Evolutionary conservation across 2,113 vertebrate genomes (phyloP), one percentile per base, ranked within the genome.

Genomic region (Salvelinus fontinalis): DNA sequence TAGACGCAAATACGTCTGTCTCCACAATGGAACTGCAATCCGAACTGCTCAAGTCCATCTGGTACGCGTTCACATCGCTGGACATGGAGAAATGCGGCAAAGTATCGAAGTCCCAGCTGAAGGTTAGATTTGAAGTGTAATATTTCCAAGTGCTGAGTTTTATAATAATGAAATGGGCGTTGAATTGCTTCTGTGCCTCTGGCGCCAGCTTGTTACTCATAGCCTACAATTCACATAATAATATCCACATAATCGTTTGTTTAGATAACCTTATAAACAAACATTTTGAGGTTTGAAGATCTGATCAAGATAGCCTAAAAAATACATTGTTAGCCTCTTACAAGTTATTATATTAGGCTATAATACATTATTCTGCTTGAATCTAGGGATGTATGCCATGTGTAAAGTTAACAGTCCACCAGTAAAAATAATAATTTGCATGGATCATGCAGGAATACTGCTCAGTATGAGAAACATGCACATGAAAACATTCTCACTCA

Each of bases 51-150:
- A 94, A 94, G 71, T 94, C 92, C 67, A 92, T 94, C 79, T 94
- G 93, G 93, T 93, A 93, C 79, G 93, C 93, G 22, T 94, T 94
- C 84, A 93, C 92, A 4, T 92, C 93, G 54, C 89, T 94, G 90
- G 93, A 94, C 75, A 88, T 90, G 67, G 92, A 93, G 74, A 90
- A 89, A 70, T 93, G 92, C 31, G 93, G 93, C 0, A 94, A 94
- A 75, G 93, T 94, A 69, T 93, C 93, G 66, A 94, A 94, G n/a
- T 94, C 93, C 4, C 93, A 94, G 82, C 71, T 94, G n/a, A 94
- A 94, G 93, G 93, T 94, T 81, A 86, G 87, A 5, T 4, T 12
- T 24, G 29, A 24, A 6, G 34, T 20, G 1, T 60, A 16, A 54
- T 54, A 16, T 29, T 3, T 22, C 74, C 24, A 0, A 1, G 67